Conservation (phyloP, 2,113 vertebrate genomes). For the Hippolais icterina region DNA sequence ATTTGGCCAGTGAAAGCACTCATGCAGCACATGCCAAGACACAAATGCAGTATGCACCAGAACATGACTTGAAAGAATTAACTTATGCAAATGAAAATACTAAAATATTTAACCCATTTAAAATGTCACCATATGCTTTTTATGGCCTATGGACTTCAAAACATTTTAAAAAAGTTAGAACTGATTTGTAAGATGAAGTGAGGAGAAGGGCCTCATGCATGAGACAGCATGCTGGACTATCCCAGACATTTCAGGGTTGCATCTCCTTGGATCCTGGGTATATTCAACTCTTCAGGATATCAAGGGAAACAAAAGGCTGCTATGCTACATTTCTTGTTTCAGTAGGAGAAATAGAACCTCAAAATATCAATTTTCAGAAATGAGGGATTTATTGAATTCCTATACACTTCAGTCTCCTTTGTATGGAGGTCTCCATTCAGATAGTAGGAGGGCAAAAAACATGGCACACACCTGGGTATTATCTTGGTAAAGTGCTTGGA, state of each 20-base stretch:
- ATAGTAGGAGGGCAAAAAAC: background rate
- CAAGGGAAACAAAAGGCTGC: background rate
- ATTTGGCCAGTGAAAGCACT: background rate
- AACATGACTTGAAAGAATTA: background rate
- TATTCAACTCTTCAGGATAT: background rate
- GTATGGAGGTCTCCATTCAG: background rate
- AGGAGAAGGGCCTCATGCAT: background rate
- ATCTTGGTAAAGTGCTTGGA: background rate
- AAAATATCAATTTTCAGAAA: background rate
- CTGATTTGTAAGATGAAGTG: background rate
- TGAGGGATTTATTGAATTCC: background rate
- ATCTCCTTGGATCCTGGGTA: background rate
- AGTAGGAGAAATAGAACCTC: background rate
- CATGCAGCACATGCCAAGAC: conserved; percentile 21
- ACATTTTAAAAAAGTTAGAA: background rate
- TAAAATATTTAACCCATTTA: background rate
- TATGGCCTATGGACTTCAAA: background rate
- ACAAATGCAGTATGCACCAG: conserved; percentile 12
- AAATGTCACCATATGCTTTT: background rate
- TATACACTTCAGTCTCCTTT: background rate
- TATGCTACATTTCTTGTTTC: background rate
- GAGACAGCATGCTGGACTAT: background rate
- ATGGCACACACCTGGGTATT: background rate
- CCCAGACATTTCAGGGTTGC: background rate
- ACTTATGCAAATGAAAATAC: background rate